Percentiles rank a stretch among this genome's conserved stretches.
Evolutionary conservation across 2,797 vertebrate genomes (phyloP).

Genomic region (Gambusia yucatana): DNA sequence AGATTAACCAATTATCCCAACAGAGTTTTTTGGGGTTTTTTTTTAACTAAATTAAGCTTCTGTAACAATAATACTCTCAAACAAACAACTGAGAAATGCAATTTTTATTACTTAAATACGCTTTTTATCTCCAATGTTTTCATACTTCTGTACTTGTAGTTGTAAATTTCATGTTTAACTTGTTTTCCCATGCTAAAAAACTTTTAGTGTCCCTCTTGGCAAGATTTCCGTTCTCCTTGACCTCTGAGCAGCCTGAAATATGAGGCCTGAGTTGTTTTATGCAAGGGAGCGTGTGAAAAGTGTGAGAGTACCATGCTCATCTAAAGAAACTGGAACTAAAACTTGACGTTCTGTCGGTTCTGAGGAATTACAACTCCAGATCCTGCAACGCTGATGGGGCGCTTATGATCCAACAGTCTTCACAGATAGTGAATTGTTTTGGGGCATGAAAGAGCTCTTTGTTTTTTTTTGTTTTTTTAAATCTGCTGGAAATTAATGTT

Average conservation of each 20-base stretch:
- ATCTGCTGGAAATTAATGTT: background rate
- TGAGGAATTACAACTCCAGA: background rate
- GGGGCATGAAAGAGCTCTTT: background rate
- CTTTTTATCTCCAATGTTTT: background rate
- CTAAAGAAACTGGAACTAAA: conserved; percentile 16
- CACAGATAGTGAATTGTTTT: background rate
- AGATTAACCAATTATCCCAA: background rate
- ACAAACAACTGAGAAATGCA: background rate
- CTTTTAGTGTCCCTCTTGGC: conserved; percentile 40
- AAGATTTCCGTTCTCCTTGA: conserved; percentile 14
- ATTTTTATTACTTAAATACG: conserved; percentile 6
- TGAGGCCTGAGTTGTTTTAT: background rate
- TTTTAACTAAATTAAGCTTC: conserved; percentile 1
- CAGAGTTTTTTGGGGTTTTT: background rate
- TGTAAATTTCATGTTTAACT: conserved; percentile 29
- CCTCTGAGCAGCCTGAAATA: conserved; percentile 6
- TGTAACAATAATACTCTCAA: background rate
- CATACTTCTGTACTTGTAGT: conserved; percentile 25
- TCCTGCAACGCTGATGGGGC: background rate
- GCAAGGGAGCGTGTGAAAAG: conserved; percentile 12
- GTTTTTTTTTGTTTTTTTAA: background rate
- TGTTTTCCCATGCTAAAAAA: conserved; percentile 23
- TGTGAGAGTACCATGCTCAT: conserved; percentile 12
- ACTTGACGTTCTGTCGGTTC: background rate
- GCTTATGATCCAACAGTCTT: background rate